Evolutionary conservation across 1,140 invertebrate genomes (phyloP).

Genomic region (Gerris buenoi): DNA sequence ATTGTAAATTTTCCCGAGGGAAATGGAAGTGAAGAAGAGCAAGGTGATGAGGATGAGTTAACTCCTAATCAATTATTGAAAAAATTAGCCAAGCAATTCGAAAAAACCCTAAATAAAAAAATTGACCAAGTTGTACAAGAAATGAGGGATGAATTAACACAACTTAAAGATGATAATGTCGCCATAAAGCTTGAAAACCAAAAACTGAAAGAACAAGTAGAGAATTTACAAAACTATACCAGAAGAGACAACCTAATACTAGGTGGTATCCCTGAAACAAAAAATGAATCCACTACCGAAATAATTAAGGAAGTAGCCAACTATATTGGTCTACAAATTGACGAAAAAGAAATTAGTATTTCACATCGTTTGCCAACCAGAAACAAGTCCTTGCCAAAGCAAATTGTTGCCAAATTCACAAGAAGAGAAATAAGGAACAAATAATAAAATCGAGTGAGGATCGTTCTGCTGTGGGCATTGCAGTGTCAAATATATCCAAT

Average conservation of each 20-base stretch:
- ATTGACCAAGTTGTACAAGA: too few species aligned
- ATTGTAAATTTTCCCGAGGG: too few species aligned
- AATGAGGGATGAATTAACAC: too few species aligned
- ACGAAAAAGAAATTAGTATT: neutral
- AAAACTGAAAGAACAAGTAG: too few species aligned
- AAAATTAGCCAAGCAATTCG: too few species aligned
- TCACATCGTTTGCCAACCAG: neutral
- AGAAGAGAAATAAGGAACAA: neutral
- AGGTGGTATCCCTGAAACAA: neutral
- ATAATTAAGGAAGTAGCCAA: neutral
- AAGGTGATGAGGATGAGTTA: too few species aligned
- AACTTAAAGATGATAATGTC: too few species aligned
- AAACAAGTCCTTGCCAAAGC: neutral
- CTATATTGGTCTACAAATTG: neutral
- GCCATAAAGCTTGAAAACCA: too few species aligned
- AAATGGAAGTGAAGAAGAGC: too few species aligned
- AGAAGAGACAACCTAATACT: neutral
- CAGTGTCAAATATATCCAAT: neutral
- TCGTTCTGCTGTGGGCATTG: neutral
- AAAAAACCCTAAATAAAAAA: too few species aligned
- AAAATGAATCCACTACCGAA: neutral
- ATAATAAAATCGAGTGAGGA: neutral
- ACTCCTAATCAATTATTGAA: too few species aligned
- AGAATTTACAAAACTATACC: neutral
- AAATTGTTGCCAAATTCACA: neutral